Conservation (phyloP, 2,113 vertebrate species). For the Chaenocephalus aceratus region DNA sequence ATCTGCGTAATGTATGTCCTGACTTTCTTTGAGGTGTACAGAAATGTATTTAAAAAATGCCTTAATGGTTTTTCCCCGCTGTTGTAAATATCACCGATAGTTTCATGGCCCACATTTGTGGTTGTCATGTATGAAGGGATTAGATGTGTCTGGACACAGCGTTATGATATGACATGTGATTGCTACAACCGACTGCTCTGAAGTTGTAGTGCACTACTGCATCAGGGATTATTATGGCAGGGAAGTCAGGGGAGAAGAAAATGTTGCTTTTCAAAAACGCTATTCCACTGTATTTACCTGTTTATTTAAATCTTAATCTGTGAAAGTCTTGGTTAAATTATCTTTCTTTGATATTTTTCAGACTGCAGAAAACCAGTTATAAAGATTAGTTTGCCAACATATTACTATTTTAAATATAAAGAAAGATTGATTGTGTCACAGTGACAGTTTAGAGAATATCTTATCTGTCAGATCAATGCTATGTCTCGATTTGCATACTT, state of each 20-base stretch:
- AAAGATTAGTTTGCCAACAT: not conserved
- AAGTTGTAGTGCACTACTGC: constrained; percentile 38
- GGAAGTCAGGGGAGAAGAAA: not conserved
- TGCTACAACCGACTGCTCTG: constrained; percentile 3
- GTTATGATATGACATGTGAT: constrained; percentile 7
- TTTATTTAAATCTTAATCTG: constrained; percentile 18
- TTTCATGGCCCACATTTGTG: constrained; percentile 5
- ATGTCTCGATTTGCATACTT: not conserved
- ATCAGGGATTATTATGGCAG: constrained; percentile 39
- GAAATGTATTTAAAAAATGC: constrained; percentile 34
- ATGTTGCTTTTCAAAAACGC: not conserved
- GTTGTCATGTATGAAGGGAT: constrained; percentile 48
- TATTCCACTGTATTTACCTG: constrained; percentile 17
- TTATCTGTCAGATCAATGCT: not conserved
- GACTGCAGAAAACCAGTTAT: not conserved
- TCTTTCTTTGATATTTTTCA: not conserved
- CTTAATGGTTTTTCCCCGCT: constrained; percentile 40
- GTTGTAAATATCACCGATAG: constrained; percentile 28
- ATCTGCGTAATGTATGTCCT: constrained; percentile 7
- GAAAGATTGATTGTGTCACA: not conserved
- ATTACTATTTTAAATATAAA: not conserved
- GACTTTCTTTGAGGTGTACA: constrained; percentile 27
- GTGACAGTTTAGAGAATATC: not conserved
- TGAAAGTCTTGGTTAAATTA: not conserved
- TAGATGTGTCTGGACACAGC: constrained; percentile 7